Evolutionary conservation across 2,888 invertebrate genomes (phyloP).

Genomic region (Empis stercorea): DNA sequence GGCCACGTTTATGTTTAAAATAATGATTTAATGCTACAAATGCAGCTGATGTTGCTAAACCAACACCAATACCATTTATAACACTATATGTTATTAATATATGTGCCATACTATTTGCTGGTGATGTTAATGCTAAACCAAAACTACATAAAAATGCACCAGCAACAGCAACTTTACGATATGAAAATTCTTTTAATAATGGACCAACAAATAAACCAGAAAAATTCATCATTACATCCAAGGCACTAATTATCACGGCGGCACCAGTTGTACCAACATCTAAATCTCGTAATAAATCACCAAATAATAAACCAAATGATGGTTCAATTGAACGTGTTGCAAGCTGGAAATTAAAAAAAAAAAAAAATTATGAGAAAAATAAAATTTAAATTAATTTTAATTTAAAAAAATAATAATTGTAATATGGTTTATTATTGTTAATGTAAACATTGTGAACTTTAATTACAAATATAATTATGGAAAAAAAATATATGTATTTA

Average conservation of each 20-base stretch:
- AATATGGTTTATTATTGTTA: too few species aligned
- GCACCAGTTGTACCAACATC: conserved; percentile 63
- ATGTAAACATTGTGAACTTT: too few species aligned
- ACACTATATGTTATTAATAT: conserved; percentile 61
- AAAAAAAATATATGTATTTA: too few species aligned
- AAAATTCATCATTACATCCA: conserved; percentile 66
- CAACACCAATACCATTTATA: conserved; percentile 64
- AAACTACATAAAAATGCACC: conserved; percentile 53
- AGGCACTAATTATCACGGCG: conserved; percentile 59
- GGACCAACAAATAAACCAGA: conserved; percentile 66
- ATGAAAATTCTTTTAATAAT: conserved; percentile 61
- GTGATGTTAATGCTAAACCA: conserved; percentile 53
- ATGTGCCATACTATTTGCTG: conserved; percentile 57
- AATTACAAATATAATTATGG: too few species aligned
- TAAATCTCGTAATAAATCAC: conserved; percentile 53
- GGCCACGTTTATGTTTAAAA: conserved; percentile 62
- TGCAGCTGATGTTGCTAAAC: conserved; percentile 60
- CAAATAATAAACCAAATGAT: conserved; percentile 67
- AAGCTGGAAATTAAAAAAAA: conserved; percentile 43
- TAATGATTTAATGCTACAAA: conserved; percentile 69
- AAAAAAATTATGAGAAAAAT: neutral
- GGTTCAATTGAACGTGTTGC: conserved; percentile 69
- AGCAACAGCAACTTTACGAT: conserved; percentile 54
- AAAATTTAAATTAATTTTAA: too few species aligned
- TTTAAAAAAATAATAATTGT: too few species aligned